These are phyloP conservation scores for Artibeus jamaicensis DNA, from an alignment of 2,797 vertebrate genomes.

Conservation along the genomic window DNA sequence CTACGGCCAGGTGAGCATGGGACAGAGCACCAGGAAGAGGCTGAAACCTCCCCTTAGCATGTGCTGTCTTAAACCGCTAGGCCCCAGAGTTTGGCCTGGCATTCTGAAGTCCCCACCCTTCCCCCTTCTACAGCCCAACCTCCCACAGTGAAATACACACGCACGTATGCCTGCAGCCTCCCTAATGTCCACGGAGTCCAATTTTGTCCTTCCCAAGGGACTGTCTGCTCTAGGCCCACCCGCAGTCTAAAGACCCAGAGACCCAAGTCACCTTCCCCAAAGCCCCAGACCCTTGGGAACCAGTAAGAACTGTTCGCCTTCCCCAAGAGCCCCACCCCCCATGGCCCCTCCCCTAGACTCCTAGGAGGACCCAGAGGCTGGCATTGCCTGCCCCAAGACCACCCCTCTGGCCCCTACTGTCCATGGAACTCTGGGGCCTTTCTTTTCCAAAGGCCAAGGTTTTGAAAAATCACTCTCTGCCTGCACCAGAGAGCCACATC, in stretches of 20 bases:
- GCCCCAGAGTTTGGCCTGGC: neutral
- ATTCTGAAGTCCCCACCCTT: neutral
- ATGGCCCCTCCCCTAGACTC: neutral
- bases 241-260: neutral
- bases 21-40: neutral
- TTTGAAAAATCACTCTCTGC: accelerated
- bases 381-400: neutral
- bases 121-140: neutral
- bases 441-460: neutral
- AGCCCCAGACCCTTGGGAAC: neutral
- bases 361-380: neutral
- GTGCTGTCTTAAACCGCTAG: neutral
- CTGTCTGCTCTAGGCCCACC: neutral
- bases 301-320: neutral
- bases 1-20: slow-evolving; percentile 86
- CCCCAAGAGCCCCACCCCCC: neutral
- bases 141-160: neutral
- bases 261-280: neutral
- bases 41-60: neutral
- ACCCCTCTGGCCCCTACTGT: no score
- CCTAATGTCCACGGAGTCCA: neutral
- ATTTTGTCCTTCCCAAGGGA: neutral
- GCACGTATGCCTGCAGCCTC: neutral
- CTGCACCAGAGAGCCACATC: neutral
- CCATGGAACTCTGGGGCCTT: accelerated